Percentiles rank a stretch among this genome's conserved stretches.
Evolutionary conservation across 1,140 invertebrate genomes (phyloP).

Genomic region (silkworm (Bombyx mori)): DNA sequence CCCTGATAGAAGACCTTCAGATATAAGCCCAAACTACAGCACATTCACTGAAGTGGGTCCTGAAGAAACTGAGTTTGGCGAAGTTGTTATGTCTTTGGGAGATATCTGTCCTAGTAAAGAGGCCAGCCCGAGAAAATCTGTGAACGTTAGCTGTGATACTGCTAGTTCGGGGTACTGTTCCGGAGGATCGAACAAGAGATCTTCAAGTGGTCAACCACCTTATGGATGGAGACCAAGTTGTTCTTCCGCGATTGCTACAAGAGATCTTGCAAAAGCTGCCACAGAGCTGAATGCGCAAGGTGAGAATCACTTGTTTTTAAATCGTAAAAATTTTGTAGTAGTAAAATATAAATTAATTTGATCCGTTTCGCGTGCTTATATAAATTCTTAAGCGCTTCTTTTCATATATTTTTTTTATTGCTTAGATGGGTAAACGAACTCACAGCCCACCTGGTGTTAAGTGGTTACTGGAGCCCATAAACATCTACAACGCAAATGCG

Average conservation of each 20-base stretch:
- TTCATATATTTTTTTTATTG: no score
- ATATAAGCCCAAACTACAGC: constrained; percentile 74
- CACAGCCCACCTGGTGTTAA: no score
- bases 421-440: no score
- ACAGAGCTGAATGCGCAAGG: constrained; percentile 68
- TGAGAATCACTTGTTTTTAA: constrained; percentile 20
- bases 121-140: constrained; percentile 64
- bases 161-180: constrained; percentile 66
- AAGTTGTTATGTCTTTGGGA: constrained; percentile 49
- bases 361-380: no score
- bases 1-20: constrained; percentile 73
- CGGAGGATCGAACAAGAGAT: constrained; percentile 61
- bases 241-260: constrained; percentile 51
- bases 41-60: constrained; percentile 77
- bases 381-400: no score
- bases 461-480: no score
- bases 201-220: constrained; percentile 49
- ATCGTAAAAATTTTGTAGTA: no score
- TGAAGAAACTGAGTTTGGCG: constrained; percentile 77
- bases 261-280: constrained; percentile 58
- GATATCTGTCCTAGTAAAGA: constrained; percentile 63
- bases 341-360: no score
- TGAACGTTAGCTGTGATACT: constrained; percentile 65
- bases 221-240: constrained; percentile 59
- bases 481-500: no score